Conservation (phyloP, 1,140 invertebrate genomes). For the Drosophila albomicans region DNA sequence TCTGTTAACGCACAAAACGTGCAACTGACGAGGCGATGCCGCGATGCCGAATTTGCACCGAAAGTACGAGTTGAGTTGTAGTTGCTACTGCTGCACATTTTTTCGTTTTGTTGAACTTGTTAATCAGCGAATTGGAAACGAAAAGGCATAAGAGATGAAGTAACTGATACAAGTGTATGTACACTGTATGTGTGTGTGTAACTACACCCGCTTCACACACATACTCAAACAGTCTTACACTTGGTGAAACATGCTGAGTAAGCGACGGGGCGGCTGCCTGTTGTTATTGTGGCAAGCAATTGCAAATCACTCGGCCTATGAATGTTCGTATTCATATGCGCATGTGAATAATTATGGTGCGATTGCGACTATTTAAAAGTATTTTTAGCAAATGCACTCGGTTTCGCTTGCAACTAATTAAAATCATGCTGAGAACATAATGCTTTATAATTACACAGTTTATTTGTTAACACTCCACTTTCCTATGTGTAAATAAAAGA, state of each 20-base stretch:
- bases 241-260: conserved; percentile 6
- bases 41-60: conserved; percentile 61
- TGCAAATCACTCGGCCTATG: conserved; percentile 34
- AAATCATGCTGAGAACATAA: conserved; percentile 7
- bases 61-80: conserved; percentile 47
- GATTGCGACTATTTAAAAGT: conserved; percentile 24
- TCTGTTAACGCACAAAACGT: conserved; percentile 62
- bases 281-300: conserved; percentile 40
- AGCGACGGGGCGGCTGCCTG: conserved; percentile 29
- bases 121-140: conserved; percentile 82
- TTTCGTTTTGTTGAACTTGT: conserved; percentile 77
- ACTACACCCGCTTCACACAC: conserved; percentile 16
- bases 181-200: neutral
- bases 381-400: neutral
- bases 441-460: neutral
- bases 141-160: conserved; percentile 81
- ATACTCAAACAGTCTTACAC: neutral
- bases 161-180: conserved; percentile 62
- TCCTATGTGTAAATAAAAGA: conserved; percentile 54
- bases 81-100: conserved; percentile 45
- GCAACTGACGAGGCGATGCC: conserved; percentile 55
- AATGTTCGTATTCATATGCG: conserved; percentile 28
- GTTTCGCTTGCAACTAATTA: neutral
- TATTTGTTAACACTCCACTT: neutral
- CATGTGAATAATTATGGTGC: conserved; percentile 43